Base-by-base conservation (phyloP, 2,113 vertebrate species). In the Sapayoa aenigma region DNA sequence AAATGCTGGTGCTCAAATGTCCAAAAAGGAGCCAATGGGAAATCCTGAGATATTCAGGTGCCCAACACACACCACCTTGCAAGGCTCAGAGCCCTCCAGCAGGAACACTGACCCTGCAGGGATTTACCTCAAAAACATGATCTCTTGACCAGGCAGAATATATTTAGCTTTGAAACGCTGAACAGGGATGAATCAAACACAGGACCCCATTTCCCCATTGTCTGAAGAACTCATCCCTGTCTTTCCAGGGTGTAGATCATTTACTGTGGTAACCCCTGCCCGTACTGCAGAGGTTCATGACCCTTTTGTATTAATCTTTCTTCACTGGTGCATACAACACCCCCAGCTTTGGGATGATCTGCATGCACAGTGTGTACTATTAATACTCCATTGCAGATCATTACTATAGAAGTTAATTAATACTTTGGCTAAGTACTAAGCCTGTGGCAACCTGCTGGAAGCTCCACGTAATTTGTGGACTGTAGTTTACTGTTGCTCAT, bases 341-440 rank as follows among this genome's bases (percentile, higher is more conserved):
- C 31, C 44, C 18, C 22, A n/a, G 72, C 63, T 90, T 92, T 69
- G 41, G 60, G 75, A 85, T 86, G 37, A 79, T 75, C 46, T 55
- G 50, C 55, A 49, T 31, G 46, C 25, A 17, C 62, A 63, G 28
- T n/a, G 15, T 33, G 44, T 68, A 56, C 73, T 92, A 47, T 71
- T 78, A 89, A 68, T 81, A 87, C 69, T 50, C 68, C 16, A 71
- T 78, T 88, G 65, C 84, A 89, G 78, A 90, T 73, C 69, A 83
- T 84, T 92, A 74, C 72, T 92, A 44, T 2, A 86, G 65, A 89
- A 95, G 86, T 91, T 92, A 93, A 92, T 90, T 95, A 91, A 95
- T 90, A 89, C 91, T 89, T 68, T 77, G 63, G 56, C 47, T 94
- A 84, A 96, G 72, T 83, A 69, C 60, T 77, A 68, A 78, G 79